phyloP scores from a whole-genome alignment of 1,140 invertebrate species.

The Saxidomus purpurata region DNA sequence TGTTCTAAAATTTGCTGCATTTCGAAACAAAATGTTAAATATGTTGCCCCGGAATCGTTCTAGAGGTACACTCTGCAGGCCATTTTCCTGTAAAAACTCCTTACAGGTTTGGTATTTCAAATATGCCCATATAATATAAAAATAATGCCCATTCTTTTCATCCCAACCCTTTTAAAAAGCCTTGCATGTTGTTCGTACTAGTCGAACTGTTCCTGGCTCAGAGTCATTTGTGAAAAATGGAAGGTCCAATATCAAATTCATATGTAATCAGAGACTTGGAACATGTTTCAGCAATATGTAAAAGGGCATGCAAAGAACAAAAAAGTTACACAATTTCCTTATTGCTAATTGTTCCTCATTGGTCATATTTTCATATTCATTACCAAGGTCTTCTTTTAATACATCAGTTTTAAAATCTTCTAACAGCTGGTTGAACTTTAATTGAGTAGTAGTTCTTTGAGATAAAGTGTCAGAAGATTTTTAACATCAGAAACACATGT shows the following conservation, averaged over 20 bases:
- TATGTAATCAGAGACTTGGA: not conserved
- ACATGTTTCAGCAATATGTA: constrained; percentile 40
- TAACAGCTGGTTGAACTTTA: constrained; percentile 44
- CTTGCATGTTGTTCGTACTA: constrained; percentile 12
- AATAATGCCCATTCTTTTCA: constrained; percentile 13
- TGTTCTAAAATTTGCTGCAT: constrained; percentile 16
- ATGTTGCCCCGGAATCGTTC: constrained; percentile 25
- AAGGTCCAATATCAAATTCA: constrained; percentile 32
- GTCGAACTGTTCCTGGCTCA: not conserved
- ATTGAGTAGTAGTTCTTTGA: constrained; percentile 53
- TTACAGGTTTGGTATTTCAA: not conserved
- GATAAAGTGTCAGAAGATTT: constrained; percentile 61
- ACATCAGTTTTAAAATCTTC: constrained; percentile 51
- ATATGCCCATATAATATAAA: too few relatives aligned
- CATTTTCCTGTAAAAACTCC: not conserved
- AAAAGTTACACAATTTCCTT: constrained; percentile 44
- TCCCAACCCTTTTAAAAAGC: not conserved
- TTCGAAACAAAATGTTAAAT: constrained; percentile 46
- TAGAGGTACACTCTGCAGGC: not conserved
- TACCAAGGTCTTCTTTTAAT: constrained; percentile 35
- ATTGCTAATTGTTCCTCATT: constrained; percentile 20
- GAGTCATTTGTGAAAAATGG: not conserved
- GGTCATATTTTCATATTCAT: constrained; percentile 21
- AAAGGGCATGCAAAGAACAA: constrained; percentile 51
- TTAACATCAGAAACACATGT: too few relatives aligned